A percentile compares a stretch with the other conserved stretches of the same genome.
Evolutionary conservation across 2,113 vertebrate genomes (phyloP).

Genomic region (Chinchilla lanigera): DNA sequence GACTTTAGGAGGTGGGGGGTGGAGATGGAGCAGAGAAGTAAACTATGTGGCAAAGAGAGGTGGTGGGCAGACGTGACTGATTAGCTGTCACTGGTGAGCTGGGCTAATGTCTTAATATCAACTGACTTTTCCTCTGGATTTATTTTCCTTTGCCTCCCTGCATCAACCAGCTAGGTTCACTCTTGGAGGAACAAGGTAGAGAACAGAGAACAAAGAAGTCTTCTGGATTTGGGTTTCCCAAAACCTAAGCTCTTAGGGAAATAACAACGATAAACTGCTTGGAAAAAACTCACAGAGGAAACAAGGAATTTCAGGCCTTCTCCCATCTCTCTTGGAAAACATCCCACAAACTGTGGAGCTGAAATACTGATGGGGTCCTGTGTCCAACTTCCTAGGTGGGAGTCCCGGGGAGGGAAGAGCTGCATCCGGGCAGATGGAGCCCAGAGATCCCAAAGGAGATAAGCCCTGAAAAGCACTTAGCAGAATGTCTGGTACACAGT

Average conservation of each 20-base stretch:
- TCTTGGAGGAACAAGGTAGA: not conserved
- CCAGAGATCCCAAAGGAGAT: not conserved
- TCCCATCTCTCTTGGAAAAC: not conserved
- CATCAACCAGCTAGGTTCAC: not conserved
- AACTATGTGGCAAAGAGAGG: not conserved
- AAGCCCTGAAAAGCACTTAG: not conserved
- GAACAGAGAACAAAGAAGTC: not conserved
- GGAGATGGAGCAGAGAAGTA: not conserved
- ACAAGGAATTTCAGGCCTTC: not conserved
- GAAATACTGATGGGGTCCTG: not conserved
- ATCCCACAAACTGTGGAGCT: not conserved
- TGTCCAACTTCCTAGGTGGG: not conserved
- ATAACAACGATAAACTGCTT: not conserved
- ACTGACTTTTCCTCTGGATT: not conserved
- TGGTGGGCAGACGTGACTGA: not conserved
- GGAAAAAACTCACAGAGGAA: not conserved
- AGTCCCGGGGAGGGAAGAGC: not conserved
- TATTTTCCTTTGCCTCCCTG: not conserved
- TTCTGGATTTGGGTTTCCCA: not conserved
- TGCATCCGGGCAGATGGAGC: not conserved
- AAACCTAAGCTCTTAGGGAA: not conserved
- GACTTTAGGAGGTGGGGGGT: not conserved
- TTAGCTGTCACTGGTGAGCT: not conserved
- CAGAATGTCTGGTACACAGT: not conserved
- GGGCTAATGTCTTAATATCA: not conserved